Percentiles rank a stretch among this genome's conserved stretches.
These are phyloP conservation scores for Carcharodon carcharias DNA, from an alignment of 2,797 vertebrate genomes.

Conservation along the genomic window DNA sequence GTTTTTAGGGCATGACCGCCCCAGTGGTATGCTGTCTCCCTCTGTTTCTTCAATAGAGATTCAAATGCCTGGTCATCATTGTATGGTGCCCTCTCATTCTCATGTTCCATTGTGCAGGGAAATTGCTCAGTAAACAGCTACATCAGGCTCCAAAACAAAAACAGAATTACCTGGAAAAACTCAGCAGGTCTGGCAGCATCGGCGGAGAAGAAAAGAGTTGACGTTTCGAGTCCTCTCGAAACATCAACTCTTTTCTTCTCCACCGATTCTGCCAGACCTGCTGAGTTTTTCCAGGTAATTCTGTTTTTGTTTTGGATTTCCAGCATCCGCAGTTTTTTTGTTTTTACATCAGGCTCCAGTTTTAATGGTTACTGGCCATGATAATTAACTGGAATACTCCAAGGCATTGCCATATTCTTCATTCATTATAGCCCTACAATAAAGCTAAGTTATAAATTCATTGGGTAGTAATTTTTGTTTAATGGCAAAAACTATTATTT, in stretches of 20 bases:
- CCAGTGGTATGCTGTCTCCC: not conserved
- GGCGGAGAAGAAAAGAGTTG: too few species aligned
- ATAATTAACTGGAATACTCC: not conserved
- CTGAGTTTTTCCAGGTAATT: too few species aligned
- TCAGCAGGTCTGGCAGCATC: too few species aligned
- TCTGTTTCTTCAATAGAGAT: not conserved
- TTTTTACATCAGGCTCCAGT: not conserved
- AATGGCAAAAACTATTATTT: not conserved
- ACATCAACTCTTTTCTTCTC: too few species aligned
- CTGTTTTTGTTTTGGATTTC: too few species aligned
- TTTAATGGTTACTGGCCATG: not conserved
- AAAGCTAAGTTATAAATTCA: not conserved
- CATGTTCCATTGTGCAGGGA: not conserved
- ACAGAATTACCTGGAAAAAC: too few species aligned
- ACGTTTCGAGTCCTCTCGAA: too few species aligned
- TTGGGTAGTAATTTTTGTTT: not conserved
- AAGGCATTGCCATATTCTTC: not conserved
- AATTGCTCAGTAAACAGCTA: not conserved
- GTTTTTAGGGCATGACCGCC: too few species aligned
- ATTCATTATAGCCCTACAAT: not conserved
- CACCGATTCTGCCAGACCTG: too few species aligned
- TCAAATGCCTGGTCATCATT: not conserved
- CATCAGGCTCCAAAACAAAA: not conserved
- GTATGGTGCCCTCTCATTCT: not conserved
- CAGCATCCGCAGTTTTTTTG: too few species aligned